A percentile compares a stretch with the other conserved stretches of the same genome.
Conservation (phyloP, 2,113 vertebrate species). For the Melanocharis versteri region DNA sequence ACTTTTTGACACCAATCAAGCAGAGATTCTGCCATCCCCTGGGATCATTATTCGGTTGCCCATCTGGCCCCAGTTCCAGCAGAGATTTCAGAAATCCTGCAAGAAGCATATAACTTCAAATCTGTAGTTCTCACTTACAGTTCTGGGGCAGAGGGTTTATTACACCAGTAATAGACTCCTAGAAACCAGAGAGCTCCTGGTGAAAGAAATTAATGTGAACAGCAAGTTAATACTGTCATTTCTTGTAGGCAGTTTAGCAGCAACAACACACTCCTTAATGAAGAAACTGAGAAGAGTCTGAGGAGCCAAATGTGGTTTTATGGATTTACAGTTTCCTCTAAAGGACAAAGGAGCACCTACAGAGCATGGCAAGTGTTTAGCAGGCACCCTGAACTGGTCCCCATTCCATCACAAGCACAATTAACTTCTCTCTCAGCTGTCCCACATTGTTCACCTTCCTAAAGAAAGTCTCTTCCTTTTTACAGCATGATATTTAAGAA, state of each 20-base stretch:
- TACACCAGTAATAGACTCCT: background rate
- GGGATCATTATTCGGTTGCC: background rate
- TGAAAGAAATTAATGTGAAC: background rate
- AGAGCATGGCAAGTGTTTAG: background rate
- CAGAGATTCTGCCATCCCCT: background rate
- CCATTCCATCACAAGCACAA: background rate
- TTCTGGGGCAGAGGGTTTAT: background rate
- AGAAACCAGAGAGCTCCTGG: background rate
- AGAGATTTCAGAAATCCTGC: background rate
- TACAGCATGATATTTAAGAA: background rate
- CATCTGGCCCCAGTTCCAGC: background rate
- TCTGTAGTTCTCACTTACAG: background rate
- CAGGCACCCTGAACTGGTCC: background rate
- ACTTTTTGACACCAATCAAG: background rate
- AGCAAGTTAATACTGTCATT: background rate
- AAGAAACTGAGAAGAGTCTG: background rate
- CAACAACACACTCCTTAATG: background rate
- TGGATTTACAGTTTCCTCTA: background rate
- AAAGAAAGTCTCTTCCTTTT: background rate
- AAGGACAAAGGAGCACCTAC: background rate
- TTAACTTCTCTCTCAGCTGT: background rate
- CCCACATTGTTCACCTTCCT: background rate
- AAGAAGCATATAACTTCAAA: background rate
- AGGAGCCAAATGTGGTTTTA: background rate
- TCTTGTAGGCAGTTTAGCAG: background rate